phyloP scores from a whole-genome alignment of 2,797 vertebrate genomes.

The Labroides dimidiatus region DNA sequence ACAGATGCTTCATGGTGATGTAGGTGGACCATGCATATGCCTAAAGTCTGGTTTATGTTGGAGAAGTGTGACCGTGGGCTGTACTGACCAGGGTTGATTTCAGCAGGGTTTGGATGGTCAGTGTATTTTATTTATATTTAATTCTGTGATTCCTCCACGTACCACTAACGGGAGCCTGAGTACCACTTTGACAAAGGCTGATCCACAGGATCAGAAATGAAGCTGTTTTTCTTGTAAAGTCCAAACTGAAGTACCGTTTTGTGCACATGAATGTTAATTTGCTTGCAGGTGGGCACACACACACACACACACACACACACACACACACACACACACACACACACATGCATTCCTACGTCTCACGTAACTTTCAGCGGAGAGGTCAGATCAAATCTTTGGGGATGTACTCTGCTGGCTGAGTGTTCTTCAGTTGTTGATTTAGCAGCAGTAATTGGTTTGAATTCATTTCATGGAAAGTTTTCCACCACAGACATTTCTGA shows the following conservation, averaged over 20 bases:
- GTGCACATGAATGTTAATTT: not conserved
- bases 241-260: slow-evolving; percentile 22
- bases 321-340: slow-evolving; percentile 21
- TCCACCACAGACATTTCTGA: slow-evolving; percentile 61
- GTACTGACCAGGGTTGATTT: too few species aligned
- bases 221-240: slow-evolving; percentile 57
- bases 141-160: too few species aligned
- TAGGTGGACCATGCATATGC: too few species aligned
- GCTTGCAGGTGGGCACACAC: not conserved
- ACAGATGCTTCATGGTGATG: too few species aligned
- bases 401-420: slow-evolving; percentile 50
- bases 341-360: slow-evolving; percentile 53
- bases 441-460: slow-evolving; percentile 63
- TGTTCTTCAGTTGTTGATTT: slow-evolving; percentile 60
- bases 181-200: too few species aligned
- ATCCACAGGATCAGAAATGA: slow-evolving; percentile 58
- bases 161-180: too few species aligned
- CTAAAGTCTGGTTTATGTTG: too few species aligned
- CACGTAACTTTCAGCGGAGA: slow-evolving; percentile 47
- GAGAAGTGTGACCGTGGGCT: too few species aligned
- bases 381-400: slow-evolving; percentile 65
- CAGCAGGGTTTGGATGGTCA: too few species aligned
- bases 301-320: slow-evolving; percentile 4
- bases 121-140: too few species aligned
- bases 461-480: slow-evolving; percentile 54